phyloP scores from a whole-genome alignment of 2,113 vertebrate species.

The Lampris megalopsis region DNA sequence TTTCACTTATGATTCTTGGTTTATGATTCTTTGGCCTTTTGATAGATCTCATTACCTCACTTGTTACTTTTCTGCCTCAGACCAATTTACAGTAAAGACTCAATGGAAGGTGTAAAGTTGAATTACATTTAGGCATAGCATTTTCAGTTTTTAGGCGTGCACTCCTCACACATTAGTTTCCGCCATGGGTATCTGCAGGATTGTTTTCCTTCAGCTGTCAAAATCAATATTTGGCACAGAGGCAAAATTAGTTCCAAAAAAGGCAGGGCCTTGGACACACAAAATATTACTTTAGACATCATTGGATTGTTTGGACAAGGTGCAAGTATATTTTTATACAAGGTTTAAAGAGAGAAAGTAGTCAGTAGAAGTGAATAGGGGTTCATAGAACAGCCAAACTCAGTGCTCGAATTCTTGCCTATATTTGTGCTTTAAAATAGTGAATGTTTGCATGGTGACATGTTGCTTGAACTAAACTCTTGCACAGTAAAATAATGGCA shows the following conservation, averaged over 20 bases:
- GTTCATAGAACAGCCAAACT: not conserved
- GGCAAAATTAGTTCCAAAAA: no score
- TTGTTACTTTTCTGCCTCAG: conserved; percentile 37
- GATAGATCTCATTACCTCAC: conserved; percentile 49
- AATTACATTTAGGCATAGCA: conserved; percentile 1
- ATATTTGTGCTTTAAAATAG: not conserved
- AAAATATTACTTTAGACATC: not conserved
- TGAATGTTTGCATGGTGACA: not conserved
- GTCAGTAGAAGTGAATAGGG: not conserved
- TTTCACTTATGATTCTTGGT: conserved; percentile 7
- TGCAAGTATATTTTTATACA: conserved; percentile 67
- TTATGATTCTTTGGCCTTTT: conserved; percentile 39
- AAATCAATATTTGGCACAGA: not conserved
- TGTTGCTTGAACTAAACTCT: conserved; percentile 7
- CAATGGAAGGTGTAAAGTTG: conserved; percentile 3
- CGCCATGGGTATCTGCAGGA: not conserved
- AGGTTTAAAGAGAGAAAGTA: conserved; percentile 18
- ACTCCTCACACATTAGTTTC: not conserved
- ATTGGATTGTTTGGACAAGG: not conserved
- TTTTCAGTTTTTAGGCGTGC: conserved; percentile 17
- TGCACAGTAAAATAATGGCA: not conserved
- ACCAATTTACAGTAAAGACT: conserved; percentile 31
- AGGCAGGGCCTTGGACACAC: not conserved
- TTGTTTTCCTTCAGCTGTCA: not conserved
- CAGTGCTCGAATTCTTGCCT: not conserved